Base-by-base conservation (phyloP, 2,797 vertebrate genomes). In the Catamblyrhynchus diadema region DNA sequence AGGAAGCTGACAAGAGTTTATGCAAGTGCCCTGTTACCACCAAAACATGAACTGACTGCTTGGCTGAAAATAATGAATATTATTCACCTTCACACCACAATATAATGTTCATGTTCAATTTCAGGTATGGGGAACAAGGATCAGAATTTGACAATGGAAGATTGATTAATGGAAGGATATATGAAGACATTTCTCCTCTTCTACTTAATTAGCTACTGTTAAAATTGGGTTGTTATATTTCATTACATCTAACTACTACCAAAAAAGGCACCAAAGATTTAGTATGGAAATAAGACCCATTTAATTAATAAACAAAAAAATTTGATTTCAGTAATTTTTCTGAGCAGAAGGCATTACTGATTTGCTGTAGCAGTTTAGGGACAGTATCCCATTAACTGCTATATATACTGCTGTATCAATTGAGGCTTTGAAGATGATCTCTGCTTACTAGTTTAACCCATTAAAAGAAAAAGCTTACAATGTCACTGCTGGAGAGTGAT, bases 401-500 rank as follows among this genome's bases (percentile, higher is more conserved):
- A 21, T 28, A 37, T 19, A 37, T 13, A 19, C 56, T 27, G 56
- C 24, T 69, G 5, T 56, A 73, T 48, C 37, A 53, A 16, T 1
- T 33, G 32, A 90, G 50, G 33, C n/a, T 74, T 16, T 64, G 64
- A 86, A 57, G 33, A 73, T 42, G 66, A 85, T 35, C 37, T 45
- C 47, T 33, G 42, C 39, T 73, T 62, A 41, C 28, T 62, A 78
- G 65, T 53, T 69, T 39, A 94, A 78, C 33, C 22, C 35, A 60
- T 48, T 75, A 70, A 88, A 93, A 91, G 54, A 53, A 94, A 96
- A 83, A 86, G 94, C 99, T 98, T 98, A 99, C 99, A 28, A 99
- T 99, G 96, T 99, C 99, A 71, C 99, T 99, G 90, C 99, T 98
- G 3, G 99, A 99, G 71, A 99, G 98, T 0, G 99, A 99, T 30